A percentile compares a stretch with the other conserved stretches of the same genome.
Evolutionary conservation across 37 sponge, comb jelly and placozoan genomes (phyloP).

Genomic region (Spongia lamella): DNA sequence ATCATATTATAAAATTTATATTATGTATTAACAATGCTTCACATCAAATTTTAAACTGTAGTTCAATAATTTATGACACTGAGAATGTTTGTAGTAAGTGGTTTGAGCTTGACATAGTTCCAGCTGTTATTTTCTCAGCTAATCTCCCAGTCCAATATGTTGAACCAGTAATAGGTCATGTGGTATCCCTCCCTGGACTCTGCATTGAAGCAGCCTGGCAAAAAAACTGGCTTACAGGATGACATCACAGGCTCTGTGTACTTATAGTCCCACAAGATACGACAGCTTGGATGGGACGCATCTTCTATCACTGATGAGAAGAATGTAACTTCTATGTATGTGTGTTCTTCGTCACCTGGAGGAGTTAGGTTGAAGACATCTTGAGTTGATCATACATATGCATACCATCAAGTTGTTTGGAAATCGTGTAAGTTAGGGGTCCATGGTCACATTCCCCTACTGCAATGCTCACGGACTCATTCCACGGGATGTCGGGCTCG

Average conservation of each 20-base stretch:
- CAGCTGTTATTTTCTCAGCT: too few species aligned
- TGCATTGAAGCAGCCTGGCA: constrained; percentile 58
- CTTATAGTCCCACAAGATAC: constrained; percentile 48
- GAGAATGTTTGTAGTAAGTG: too few species aligned
- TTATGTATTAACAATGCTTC: too few species aligned
- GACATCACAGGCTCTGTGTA: constrained; percentile 26
- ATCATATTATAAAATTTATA: too few species aligned
- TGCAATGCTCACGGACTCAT: constrained; percentile 13
- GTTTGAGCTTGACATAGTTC: too few species aligned
- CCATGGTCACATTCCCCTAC: constrained; percentile 65
- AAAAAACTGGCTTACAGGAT: constrained; percentile 14
- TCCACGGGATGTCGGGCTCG: not conserved
- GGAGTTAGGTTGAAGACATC: too few species aligned
- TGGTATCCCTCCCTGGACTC: constrained; percentile 66
- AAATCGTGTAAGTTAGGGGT: constrained; percentile 34
- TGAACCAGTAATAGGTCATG: constrained; percentile 74
- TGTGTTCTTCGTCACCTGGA: not conserved
- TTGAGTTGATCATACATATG: too few species aligned
- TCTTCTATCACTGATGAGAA: constrained; percentile 55
- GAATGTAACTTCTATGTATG: constrained; percentile 25
- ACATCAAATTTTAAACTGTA: too few species aligned
- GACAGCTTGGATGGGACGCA: constrained; percentile 45
- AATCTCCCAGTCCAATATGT: constrained; percentile 50
- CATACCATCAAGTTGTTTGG: not conserved
- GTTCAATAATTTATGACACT: too few species aligned